These are phyloP conservation scores for Hippocampus comes DNA, from an alignment of 2,113 vertebrate genomes.

Conservation along the genomic window DNA sequence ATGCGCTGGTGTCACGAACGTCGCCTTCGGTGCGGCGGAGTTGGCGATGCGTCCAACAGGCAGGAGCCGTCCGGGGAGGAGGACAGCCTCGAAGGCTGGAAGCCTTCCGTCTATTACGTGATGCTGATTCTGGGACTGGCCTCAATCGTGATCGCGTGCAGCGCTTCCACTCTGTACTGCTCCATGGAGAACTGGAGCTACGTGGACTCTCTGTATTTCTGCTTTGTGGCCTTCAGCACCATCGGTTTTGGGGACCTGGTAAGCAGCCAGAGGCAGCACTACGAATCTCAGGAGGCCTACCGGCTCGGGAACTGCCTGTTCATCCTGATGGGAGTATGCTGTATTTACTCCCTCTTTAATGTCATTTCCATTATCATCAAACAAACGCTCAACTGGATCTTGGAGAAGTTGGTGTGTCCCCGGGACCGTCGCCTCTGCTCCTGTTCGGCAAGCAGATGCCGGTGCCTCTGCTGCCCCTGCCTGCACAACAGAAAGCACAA, in stretches of 20 bases:
- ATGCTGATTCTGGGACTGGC: constrained; percentile 76
- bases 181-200: constrained; percentile 78
- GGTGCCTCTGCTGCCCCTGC: constrained; percentile 61
- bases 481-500: constrained; percentile 33
- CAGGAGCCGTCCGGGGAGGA: constrained; percentile 56
- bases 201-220: constrained; percentile 77
- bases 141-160: constrained; percentile 72
- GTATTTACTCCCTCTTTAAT: constrained; percentile 78
- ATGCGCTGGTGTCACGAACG: constrained; percentile 77
- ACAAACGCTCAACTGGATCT: constrained; percentile 78
- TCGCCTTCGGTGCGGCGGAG: constrained; percentile 58
- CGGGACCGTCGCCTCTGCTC: constrained; percentile 44
- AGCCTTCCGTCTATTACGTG: constrained; percentile 77
- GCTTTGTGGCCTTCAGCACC: constrained; percentile 79
- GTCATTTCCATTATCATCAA: constrained; percentile 79
- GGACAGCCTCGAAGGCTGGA: constrained; percentile 76
- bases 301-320: constrained; percentile 73
- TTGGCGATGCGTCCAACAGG: constrained; percentile 39
- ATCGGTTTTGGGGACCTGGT: constrained; percentile 79
- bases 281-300: constrained; percentile 73
- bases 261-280: constrained; percentile 71
- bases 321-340: constrained; percentile 78
- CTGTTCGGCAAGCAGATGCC: constrained; percentile 39
- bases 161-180: constrained; percentile 74
- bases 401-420: constrained; percentile 63